Evolutionary conservation across 2,888 invertebrate genomes (phyloP).

Genomic region (Polymixis lichenea): DNA sequence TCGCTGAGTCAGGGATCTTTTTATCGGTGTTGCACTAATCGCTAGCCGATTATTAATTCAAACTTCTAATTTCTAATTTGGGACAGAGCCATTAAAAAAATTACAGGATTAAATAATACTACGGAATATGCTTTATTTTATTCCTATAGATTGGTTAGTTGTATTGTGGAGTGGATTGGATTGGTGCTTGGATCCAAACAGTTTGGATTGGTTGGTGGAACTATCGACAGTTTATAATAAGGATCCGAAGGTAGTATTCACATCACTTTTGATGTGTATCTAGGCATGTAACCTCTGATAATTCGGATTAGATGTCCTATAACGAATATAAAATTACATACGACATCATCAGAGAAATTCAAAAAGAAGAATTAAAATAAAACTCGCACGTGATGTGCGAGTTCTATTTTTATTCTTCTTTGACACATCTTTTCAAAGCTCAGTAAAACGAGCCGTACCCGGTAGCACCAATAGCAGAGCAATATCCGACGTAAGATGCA

Average conservation of each 20-base stretch:
- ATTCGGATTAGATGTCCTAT: background rate
- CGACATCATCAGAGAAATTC: background rate
- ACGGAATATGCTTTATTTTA: background rate
- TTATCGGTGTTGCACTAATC: background rate
- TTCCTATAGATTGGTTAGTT: background rate
- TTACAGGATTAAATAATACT: background rate
- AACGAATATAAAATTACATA: background rate
- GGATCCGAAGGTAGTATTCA: background rate
- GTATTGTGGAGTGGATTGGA: too few relatives aligned
- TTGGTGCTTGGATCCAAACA: too few relatives aligned
- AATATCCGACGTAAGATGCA: constrained; percentile 67
- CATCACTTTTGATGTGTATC: background rate
- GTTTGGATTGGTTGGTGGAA: too few relatives aligned
- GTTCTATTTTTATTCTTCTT: too few relatives aligned
- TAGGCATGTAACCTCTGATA: background rate
- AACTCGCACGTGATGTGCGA: background rate
- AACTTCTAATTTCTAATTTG: background rate
- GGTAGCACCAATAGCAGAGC: constrained; percentile 57
- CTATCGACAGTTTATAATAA: background rate
- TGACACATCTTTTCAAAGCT: constrained; percentile 11
- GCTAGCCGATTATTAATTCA: background rate
- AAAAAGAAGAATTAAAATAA: background rate
- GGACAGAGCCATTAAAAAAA: background rate
- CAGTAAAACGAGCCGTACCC: constrained; percentile 40
- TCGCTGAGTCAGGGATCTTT: background rate